phyloP scores from a whole-genome alignment of 35 echinoderm and acorn worm species.

The Hemicentrotus pulcherrimus region DNA sequence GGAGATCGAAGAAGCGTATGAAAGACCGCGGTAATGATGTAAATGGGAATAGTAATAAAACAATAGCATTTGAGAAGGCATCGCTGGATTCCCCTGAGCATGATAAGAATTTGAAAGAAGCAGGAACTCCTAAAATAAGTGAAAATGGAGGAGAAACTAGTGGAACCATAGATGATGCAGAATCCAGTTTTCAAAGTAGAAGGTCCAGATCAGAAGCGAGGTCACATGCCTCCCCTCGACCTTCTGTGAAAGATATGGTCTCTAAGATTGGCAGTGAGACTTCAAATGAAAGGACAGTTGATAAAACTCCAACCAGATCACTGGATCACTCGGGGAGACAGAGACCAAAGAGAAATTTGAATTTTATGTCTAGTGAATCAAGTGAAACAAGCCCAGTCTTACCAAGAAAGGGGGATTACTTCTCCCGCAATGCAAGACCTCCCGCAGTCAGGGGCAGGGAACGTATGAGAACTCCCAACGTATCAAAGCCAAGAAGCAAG shows the following conservation, averaged over 20 bases:
- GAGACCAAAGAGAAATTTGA: conserved; percentile 4
- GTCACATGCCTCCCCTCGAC: background rate
- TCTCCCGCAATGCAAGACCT: background rate
- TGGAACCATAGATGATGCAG: background rate
- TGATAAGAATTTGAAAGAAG: conserved; percentile 29
- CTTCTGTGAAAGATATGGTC: conserved; percentile 43
- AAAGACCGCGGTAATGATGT: background rate
- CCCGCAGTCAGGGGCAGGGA: conserved; percentile 6
- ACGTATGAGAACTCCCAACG: background rate
- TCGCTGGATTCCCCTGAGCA: conserved; percentile 33
- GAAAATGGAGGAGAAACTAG: background rate
- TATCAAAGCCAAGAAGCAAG: background rate
- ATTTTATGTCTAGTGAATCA: conserved; percentile 30
- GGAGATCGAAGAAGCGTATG: background rate
- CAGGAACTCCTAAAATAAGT: background rate
- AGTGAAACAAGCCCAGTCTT: conserved; percentile 44
- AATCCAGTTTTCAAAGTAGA: background rate
- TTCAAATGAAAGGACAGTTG: background rate
- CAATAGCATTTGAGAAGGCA: background rate
- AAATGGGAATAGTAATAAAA: background rate
- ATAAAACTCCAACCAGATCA: background rate
- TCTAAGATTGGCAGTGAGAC: conserved; percentile 16
- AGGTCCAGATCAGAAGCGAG: background rate
- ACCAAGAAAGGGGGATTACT: background rate
- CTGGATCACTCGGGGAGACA: background rate